phyloP scores from a whole-genome alignment of 2,888 invertebrate genomes.

The Hirtodrosophila cameraria region DNA sequence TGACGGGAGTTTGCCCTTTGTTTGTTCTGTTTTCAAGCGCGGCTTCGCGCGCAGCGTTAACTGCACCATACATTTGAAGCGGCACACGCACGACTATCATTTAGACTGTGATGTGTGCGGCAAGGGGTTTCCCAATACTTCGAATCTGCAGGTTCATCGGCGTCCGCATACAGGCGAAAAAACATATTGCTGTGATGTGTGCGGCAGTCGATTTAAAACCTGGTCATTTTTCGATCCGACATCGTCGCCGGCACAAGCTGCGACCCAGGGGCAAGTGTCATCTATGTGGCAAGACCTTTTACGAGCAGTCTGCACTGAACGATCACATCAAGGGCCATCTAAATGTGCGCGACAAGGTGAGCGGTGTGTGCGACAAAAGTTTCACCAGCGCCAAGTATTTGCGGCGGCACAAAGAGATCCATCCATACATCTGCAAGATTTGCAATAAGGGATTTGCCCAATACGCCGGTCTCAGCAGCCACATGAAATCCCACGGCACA shows the following conservation, averaged over 20 bases:
- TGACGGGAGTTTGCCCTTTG: constrained; percentile 29
- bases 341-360: constrained; percentile 49
- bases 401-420: constrained; percentile 72
- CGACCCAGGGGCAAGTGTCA: constrained; percentile 38
- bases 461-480: constrained; percentile 72
- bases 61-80: constrained; percentile 36
- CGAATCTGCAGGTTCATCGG: constrained; percentile 37
- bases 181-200: constrained; percentile 50
- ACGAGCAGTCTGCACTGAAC: constrained; percentile 24
- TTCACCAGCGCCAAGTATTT: constrained; percentile 72
- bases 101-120: constrained; percentile 39
- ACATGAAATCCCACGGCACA: constrained; percentile 61
- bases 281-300: constrained; percentile 42
- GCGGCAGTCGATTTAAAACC: constrained; percentile 40
- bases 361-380: constrained; percentile 68
- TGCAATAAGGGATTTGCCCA: constrained; percentile 76
- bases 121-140: constrained; percentile 34
- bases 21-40: constrained; percentile 33
- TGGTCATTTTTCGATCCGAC: constrained; percentile 32
- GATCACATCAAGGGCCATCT: constrained; percentile 47
- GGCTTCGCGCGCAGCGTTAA: constrained; percentile 40
- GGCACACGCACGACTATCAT: constrained; percentile 39
- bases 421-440: constrained; percentile 73
- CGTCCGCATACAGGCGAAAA: constrained; percentile 45
- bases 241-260: constrained; percentile 37